phyloP scores from a whole-genome alignment of 2,888 invertebrate genomes.

The Tenthredo amoena region DNA sequence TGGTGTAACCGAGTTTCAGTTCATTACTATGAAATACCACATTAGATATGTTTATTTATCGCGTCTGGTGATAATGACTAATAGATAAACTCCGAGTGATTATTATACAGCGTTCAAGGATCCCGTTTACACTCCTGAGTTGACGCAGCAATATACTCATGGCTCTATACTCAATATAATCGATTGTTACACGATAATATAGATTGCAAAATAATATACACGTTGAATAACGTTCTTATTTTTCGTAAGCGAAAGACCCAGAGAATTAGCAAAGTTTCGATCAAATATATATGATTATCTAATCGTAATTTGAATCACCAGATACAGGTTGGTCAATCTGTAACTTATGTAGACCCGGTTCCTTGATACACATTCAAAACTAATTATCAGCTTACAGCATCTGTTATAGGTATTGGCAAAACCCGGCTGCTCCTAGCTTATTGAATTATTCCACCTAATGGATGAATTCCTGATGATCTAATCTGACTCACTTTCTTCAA shows the following conservation, averaged over 20 bases:
- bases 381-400: not conserved
- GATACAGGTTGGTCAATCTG: not conserved
- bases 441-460: not conserved
- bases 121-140: not conserved
- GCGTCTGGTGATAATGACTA: not conserved
- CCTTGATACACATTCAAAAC: not conserved
- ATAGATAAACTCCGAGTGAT: constrained; percentile 9
- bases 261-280: not conserved
- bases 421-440: not conserved
- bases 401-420: not conserved
- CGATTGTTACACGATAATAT: not conserved
- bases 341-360: not conserved
- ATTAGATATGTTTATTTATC: constrained; percentile 40
- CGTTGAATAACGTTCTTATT: not conserved
- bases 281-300: constrained; percentile 22
- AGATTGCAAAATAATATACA: not conserved
- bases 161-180: not conserved
- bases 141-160: not conserved
- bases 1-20: not conserved
- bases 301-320: constrained; percentile 30
- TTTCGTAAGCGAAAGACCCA: too few species aligned
- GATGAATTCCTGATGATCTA: not conserved
- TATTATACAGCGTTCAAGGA: constrained; percentile 14
- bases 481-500: not conserved
- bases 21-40: not conserved